Conservation (phyloP, 2,113 vertebrate genomes). For the Cinclus mexicanus region DNA sequence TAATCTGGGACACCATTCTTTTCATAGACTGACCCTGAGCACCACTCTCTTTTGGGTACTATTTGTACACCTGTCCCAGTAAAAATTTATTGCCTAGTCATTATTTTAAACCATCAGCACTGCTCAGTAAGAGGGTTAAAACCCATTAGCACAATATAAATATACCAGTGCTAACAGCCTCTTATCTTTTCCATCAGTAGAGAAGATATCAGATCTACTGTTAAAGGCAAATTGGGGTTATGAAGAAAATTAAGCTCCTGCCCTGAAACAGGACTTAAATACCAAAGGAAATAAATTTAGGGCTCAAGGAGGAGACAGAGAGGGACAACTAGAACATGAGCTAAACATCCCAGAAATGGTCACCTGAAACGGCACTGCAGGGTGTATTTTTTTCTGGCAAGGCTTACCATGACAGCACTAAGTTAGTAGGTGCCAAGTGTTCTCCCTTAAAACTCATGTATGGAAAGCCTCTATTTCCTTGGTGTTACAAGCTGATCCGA, state of each 20-base stretch:
- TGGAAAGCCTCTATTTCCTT: neutral
- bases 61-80: conserved; percentile 42
- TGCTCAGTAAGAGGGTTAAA: conserved; percentile 19
- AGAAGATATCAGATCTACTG: neutral
- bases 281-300: conserved; percentile 55
- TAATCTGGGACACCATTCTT: conserved; percentile 19
- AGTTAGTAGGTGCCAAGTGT: neutral
- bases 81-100: conserved; percentile 62
- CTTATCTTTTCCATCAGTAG: conserved; percentile 13
- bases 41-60: neutral
- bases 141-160: conserved; percentile 41
- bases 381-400: neutral
- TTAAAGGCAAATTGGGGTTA: conserved; percentile 32
- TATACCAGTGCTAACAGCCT: conserved; percentile 10
- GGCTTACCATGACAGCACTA: neutral
- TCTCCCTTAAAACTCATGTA: neutral
- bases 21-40: conserved; percentile 38
- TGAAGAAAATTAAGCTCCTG: conserved; percentile 39
- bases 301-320: neutral
- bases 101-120: conserved; percentile 52
- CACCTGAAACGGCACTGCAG: neutral
- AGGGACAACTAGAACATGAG: neutral
- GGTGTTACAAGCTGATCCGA: neutral
- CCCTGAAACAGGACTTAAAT: conserved; percentile 28
- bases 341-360: conserved; percentile 25